Conservation (phyloP, 2,888 invertebrate species). For the Dusona sp. region DNA sequence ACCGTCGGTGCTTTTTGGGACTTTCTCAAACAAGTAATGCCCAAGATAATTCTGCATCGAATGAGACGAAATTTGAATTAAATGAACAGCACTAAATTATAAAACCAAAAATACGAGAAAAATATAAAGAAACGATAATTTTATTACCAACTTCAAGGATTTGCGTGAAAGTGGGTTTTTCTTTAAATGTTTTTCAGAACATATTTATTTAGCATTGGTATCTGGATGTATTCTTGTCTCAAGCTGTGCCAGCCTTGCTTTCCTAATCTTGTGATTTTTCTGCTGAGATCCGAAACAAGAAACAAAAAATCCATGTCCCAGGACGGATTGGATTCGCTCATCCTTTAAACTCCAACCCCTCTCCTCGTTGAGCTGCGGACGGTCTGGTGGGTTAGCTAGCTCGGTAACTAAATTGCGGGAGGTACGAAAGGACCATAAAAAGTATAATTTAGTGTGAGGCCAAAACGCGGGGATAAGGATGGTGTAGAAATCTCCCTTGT, state of each 20-base stretch:
- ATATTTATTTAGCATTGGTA: too few species aligned
- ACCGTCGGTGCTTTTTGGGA: not conserved
- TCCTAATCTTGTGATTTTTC: not conserved
- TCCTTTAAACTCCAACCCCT: slow-evolving; percentile 16
- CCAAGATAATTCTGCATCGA: not conserved
- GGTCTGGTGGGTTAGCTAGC: slow-evolving; percentile 41
- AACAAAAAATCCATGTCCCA: slow-evolving; percentile 12
- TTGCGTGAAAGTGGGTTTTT: not conserved
- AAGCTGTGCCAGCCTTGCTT: not conserved
- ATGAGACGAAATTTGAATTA: not conserved
- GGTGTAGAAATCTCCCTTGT: slow-evolving; percentile 22
- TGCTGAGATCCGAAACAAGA: not conserved
- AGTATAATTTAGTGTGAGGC: slow-evolving; percentile 56
- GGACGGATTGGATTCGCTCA: slow-evolving; percentile 16
- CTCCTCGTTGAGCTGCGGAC: slow-evolving; percentile 18
- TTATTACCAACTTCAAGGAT: not conserved
- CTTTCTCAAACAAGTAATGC: not conserved
- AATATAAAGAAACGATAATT: not conserved
- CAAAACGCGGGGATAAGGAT: slow-evolving; percentile 41
- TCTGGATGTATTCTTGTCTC: not conserved
- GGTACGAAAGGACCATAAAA: slow-evolving; percentile 53
- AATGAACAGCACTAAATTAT: not conserved
- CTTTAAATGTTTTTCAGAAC: not conserved
- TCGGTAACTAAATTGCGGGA: slow-evolving; percentile 40
- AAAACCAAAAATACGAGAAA: not conserved